Evolutionary conservation across 2,113 vertebrate genomes (phyloP), one percentile per base, ranked within the genome.

Genomic region (Trogon melanurus): DNA sequence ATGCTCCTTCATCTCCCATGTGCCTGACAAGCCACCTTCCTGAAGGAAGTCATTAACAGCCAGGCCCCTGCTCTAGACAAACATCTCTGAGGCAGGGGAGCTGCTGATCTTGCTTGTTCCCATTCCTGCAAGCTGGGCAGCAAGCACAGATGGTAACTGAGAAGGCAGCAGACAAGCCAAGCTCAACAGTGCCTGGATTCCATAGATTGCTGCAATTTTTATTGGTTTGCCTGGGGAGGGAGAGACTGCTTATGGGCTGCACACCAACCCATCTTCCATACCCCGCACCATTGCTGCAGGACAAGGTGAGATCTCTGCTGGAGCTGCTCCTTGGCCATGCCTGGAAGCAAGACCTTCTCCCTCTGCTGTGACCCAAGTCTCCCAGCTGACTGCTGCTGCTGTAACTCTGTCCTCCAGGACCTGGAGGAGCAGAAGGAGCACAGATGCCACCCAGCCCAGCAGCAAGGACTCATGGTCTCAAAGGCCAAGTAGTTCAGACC

Each of bases 51-150:
- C 76, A 22, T 78, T 69, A 89, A 72, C 50, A 65, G 67, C 81
- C 91, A 89, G 87, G 89, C 70, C 88, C 67, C 65, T 64, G 79
- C 72, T 95, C 87, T 91, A 94, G 65, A 96, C 92, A 95, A 95
- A 91, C 64, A 93, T 45, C 87, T 78, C 48, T 3, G 85, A 72
- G 82, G 81, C 6, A 53, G 44, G 5, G 38, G 80, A 53, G 51
- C 62, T 3, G 29, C 58, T 58, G 75, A 86, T 89, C 67, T 21
- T 4, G 22, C 51, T 51, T 13, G 51, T 29, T 91, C 80, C 86
- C 82, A 11, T 71, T 80, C 58, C 72, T 29, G 34, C 14, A 5
- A 76, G 82, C 57, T 6, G 1, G 51, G 75, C 36, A 7, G 51
- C 48, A 34, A 53, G 53, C 8, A 11, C 1, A 0, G 51, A 91